Evolutionary conservation across 2,797 vertebrate species (phyloP).

Genomic region (Amphiprion clarkii): DNA sequence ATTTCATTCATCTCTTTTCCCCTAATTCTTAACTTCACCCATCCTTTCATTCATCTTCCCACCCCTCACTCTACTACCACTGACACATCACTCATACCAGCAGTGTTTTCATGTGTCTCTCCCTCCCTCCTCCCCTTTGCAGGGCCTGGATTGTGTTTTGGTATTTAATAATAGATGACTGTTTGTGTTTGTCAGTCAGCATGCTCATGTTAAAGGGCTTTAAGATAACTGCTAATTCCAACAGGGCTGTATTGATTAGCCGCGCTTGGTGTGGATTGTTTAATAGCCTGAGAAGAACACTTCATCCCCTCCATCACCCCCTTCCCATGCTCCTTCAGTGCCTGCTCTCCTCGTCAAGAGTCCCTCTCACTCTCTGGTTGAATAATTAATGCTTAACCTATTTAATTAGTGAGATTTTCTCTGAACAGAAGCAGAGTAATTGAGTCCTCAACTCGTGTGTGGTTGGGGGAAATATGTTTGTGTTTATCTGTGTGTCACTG

Average conservation of each 20-base stretch:
- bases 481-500: conserved; percentile 22
- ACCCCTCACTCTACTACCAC: not conserved
- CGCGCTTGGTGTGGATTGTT: conserved; percentile 73
- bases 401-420: conserved; percentile 87
- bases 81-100: not conserved
- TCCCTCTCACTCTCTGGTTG: conserved; percentile 62
- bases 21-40: no score
- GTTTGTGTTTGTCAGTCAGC: conserved; percentile 82
- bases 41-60: not conserved
- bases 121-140: not conserved
- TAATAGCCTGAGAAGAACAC: conserved; percentile 68
- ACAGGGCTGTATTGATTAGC: conserved; percentile 81
- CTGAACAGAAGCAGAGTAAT: conserved; percentile 78
- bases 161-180: conserved; percentile 83
- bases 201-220: conserved; percentile 81
- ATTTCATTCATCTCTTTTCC: conserved; percentile 1
- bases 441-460: conserved; percentile 61
- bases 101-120: not conserved
- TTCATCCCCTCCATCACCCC: conserved; percentile 27
- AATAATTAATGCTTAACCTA: conserved; percentile 86
- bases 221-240: conserved; percentile 87
- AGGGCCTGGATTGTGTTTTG: conserved; percentile 28
- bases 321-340: conserved; percentile 23
- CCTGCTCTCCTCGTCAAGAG: conserved; percentile 43
- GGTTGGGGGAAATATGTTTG: conserved; percentile 7